Evolutionary conservation across 2,113 vertebrate species (phyloP).

Genomic region (Eulacestoma nigropectus): DNA sequence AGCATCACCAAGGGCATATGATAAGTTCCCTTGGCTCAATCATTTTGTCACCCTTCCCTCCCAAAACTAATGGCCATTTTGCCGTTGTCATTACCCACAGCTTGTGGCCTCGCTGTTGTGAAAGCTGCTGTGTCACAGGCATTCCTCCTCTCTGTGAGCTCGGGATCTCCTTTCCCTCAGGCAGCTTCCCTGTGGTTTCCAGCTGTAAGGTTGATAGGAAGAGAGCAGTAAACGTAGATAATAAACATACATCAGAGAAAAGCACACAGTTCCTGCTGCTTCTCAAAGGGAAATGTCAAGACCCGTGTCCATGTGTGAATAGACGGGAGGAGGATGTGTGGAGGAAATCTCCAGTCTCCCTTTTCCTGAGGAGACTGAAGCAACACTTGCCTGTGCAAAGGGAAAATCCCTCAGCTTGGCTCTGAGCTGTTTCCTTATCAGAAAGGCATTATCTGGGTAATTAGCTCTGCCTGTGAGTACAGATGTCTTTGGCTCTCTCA

Average conservation of each 20-base stretch:
- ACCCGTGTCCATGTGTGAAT: rapidly evolving
- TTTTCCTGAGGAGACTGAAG: not conserved
- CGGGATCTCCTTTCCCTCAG: not conserved
- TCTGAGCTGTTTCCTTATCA: conserved; percentile 14
- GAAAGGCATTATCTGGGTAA: conserved; percentile 27
- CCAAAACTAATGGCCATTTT: not conserved
- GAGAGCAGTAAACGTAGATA: not conserved
- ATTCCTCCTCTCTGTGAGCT: not conserved
- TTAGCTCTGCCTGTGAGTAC: conserved; percentile 20
- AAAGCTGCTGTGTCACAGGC: not conserved
- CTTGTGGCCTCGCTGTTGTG: not conserved
- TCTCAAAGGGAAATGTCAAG: not conserved
- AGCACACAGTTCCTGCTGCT: not conserved
- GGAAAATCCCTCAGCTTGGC: not conserved
- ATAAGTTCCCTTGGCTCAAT: not conserved
- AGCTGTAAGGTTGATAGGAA: not conserved
- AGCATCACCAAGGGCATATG: not conserved
- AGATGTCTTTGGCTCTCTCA: not conserved
- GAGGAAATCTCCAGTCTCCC: not conserved
- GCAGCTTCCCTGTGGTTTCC: not conserved
- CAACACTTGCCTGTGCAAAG: not conserved
- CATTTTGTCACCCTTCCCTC: not conserved
- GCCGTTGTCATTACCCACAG: not conserved
- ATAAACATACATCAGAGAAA: not conserved
- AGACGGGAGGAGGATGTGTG: not conserved